Percentiles rank a stretch among this genome's conserved stretches.
phyloP scores from a whole-genome alignment of 1,140 invertebrate species.

The Magallana gigas region DNA sequence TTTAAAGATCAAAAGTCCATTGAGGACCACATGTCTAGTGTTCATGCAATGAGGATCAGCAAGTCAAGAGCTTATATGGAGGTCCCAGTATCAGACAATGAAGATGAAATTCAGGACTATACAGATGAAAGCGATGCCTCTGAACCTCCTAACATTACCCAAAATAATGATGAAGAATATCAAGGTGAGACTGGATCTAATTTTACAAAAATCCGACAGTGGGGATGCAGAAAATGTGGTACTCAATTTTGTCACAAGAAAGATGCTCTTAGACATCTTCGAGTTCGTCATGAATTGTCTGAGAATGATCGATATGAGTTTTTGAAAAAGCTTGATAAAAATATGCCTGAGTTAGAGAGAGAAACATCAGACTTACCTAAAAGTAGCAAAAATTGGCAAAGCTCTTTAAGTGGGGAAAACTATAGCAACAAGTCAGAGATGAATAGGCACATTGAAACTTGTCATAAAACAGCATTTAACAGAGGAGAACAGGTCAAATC shows the following conservation, averaged over 20 bases:
- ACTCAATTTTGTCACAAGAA: constrained; percentile 10
- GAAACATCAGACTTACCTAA: neutral
- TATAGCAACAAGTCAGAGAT: neutral
- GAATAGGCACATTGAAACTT: neutral
- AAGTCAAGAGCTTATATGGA: constrained; percentile 21
- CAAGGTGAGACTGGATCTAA: neutral
- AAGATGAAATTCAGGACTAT: neutral
- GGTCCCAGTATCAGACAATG: neutral
- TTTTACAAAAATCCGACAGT: neutral
- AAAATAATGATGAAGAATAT: neutral
- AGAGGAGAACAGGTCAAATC: neutral
- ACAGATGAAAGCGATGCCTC: neutral
- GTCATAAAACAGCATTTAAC: neutral
- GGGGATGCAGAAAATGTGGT: constrained; percentile 8
- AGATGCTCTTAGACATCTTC: constrained; percentile 26
- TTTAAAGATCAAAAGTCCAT: constrained; percentile 14
- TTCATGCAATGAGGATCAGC: constrained; percentile 21
- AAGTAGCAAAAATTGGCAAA: neutral
- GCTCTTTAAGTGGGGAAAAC: neutral
- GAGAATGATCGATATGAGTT: neutral
- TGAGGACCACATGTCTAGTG: constrained; percentile 13
- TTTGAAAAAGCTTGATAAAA: constrained; percentile 14
- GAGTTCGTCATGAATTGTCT: neutral
- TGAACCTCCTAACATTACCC: neutral
- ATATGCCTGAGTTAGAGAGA: constrained; percentile 6